Base-by-base conservation (phyloP, 2,888 invertebrate genomes). In the Cheiracanthium punctorium region DNA sequence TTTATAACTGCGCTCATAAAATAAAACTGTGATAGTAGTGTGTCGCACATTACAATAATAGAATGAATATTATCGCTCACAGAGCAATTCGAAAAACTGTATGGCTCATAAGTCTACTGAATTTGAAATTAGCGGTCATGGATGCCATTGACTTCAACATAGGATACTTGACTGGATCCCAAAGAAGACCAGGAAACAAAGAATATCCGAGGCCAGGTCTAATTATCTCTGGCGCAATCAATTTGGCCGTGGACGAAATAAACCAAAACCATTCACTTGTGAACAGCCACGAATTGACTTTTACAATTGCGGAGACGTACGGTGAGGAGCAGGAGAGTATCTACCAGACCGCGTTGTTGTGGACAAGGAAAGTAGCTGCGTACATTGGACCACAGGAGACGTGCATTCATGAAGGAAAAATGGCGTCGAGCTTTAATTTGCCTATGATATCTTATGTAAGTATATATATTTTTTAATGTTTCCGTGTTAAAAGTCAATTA, bases 371-470 rank as follows among this genome's bases (percentile, higher is more conserved):
- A 90, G 94, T 98, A 77, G 95, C 96, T 1, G 97, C 94, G 43
- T 97, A 96, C 91, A 96, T 98, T 89, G 98, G 97, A 0, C 96
- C 96, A 0, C 96, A 96, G 91, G 96, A 96, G 91, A 96, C 97
- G 0, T 97, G 98, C 91, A 95, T 96, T 28, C 97, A 97, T 92
- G 98, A 98, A 92, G 98, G 96, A 0, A 94, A 96, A 89, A 96
- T 98, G 94, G 97, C 98, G 0, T 96, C 97, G 0, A 96, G 97
- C 64, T 97, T 98, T 92, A 97, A 98, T 92, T 93, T 97, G 72
- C 97, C 97, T 5, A 98, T 98, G 98, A 96, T 98, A 91, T 98
- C 98, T 89, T 98, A 98, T 91, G 98, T 98, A 93, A 95, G 96
- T 95, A n/a, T n/a, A n/a, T n/a, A n/a, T n/a, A n/a, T n/a, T n/a